Evolutionary conservation across 2,797 vertebrate species (phyloP).

Genomic region (Gambusia yucatana): DNA sequence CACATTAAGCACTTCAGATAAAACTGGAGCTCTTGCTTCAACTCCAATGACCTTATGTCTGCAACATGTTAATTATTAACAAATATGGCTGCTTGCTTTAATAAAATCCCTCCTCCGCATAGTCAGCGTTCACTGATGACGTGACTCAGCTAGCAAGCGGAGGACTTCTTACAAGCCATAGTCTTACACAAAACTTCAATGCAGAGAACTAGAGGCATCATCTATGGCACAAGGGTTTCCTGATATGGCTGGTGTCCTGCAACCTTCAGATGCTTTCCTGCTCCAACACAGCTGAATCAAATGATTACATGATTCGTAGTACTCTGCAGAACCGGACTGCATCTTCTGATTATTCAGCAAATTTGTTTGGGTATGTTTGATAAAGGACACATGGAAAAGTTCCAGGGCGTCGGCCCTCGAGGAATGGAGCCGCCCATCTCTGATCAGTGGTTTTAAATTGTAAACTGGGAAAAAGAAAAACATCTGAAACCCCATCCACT

Average conservation of each 20-base stretch:
- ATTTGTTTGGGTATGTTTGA: no score
- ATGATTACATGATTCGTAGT: no score
- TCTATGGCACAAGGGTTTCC: background rate
- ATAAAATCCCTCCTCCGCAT: constrained; percentile 8
- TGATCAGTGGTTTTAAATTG: background rate
- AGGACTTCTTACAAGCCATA: background rate
- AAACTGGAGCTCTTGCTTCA: constrained; percentile 25
- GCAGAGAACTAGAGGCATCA: background rate
- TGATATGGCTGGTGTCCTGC: no score
- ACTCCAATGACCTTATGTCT: constrained; percentile 44
- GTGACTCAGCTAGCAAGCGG: constrained; percentile 6
- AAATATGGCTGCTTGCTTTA: constrained; percentile 16
- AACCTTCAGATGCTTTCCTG: no score
- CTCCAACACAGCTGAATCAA: no score
- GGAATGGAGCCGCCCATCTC: no score
- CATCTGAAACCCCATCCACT: background rate
- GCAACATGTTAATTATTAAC: constrained; percentile 54
- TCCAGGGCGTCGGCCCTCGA: no score
- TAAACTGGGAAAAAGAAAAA: background rate
- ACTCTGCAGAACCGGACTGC: no score
- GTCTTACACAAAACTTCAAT: background rate
- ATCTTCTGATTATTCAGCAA: no score
- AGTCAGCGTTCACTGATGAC: constrained; percentile 13
- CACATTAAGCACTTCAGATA: background rate
- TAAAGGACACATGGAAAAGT: no score